Percentiles rank a stretch among this genome's conserved stretches.
Conservation (phyloP, 2,113 vertebrate genomes). For the Crotalus helleri region DNA sequence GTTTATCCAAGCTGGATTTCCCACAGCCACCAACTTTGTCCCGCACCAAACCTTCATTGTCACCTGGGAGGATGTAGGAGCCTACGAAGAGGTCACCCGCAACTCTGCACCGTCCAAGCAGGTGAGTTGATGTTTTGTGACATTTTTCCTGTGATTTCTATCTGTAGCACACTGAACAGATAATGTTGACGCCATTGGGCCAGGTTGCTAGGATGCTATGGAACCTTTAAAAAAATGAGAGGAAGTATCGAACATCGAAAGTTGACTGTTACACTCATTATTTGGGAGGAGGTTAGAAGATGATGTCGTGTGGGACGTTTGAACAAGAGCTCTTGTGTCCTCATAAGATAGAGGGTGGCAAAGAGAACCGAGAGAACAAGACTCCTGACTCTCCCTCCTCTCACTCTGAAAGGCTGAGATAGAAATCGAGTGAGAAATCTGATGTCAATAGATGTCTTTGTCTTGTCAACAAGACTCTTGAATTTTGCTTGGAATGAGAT, state of each 20-base stretch:
- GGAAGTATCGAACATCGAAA: background rate
- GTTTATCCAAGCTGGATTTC: constrained; percentile 82
- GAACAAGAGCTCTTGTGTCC: background rate
- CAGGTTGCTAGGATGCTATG: background rate
- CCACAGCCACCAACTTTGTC: constrained; percentile 66
- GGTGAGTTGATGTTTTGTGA: constrained; percentile 66
- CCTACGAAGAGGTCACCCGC: constrained; percentile 78
- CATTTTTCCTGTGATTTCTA: background rate
- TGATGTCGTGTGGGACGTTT: background rate
- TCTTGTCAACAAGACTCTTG: background rate
- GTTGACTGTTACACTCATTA: background rate
- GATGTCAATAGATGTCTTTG: background rate
- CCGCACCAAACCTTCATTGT: constrained; percentile 80
- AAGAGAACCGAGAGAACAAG: background rate
- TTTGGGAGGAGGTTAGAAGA: background rate
- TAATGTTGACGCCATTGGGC: background rate
- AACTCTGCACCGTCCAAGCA: constrained; percentile 64
- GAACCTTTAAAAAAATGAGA: background rate
- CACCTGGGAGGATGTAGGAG: constrained; percentile 89
- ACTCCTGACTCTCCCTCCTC: background rate
- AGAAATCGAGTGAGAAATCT: background rate
- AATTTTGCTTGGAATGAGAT: background rate
- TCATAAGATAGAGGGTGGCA: too few relatives aligned
- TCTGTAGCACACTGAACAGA: background rate
- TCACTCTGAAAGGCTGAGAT: background rate